phyloP scores from a whole-genome alignment of 2,888 invertebrate species.

The Nemapogon koenigi region DNA sequence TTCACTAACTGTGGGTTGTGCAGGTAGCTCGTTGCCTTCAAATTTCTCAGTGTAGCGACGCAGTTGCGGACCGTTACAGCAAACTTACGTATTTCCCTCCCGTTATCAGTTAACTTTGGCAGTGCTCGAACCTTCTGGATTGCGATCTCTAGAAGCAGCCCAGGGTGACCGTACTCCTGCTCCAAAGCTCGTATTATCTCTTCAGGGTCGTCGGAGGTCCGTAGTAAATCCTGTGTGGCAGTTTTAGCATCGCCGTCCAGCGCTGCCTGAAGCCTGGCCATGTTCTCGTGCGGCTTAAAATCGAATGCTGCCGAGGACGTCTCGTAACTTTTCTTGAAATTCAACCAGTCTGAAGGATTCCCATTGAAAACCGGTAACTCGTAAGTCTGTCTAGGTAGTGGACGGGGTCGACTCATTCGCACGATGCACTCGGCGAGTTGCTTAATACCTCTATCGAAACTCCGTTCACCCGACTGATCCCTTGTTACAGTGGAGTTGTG shows the following conservation, averaged over 20 bases:
- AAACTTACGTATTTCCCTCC: not conserved
- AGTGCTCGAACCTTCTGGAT: not conserved
- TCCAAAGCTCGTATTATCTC: not conserved
- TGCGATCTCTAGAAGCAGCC: not conserved
- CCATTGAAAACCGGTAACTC: not conserved
- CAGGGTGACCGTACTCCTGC: not conserved
- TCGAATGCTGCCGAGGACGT: not conserved
- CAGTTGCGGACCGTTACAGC: not conserved
- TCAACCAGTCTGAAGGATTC: not conserved
- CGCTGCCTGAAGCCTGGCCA: not conserved
- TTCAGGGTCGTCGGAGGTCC: not conserved
- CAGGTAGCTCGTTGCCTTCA: not conserved
- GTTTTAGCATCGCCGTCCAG: not conserved
- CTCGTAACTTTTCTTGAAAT: not conserved
- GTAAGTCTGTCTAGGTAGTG: not conserved
- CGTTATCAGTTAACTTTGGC: not conserved
- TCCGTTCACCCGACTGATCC: too few species aligned
- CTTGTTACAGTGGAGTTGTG: too few species aligned
- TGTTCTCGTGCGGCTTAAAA: not conserved
- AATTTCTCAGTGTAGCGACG: not conserved
- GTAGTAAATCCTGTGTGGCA: not conserved
- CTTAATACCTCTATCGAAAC: not conserved
- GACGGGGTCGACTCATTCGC: not conserved
- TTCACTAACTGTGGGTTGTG: slow-evolving; percentile 1
- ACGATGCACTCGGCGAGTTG: not conserved